Percentiles rank a stretch among this genome's conserved stretches.
These are phyloP conservation scores for Meriones unguiculatus DNA, from an alignment of 2,113 vertebrate species.

Conservation along the genomic window DNA sequence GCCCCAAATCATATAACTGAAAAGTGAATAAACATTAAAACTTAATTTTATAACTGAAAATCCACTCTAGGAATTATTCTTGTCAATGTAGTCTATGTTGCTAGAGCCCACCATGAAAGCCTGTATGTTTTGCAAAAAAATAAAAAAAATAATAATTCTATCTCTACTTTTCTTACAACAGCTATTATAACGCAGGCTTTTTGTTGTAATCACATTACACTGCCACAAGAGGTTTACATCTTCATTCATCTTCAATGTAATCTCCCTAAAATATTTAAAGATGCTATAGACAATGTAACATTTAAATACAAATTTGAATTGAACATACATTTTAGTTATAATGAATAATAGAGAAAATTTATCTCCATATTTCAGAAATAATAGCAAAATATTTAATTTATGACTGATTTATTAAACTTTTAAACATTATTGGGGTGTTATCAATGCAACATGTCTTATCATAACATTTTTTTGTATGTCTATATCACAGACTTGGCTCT, in stretches of 20 bases:
- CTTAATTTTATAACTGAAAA: not conserved
- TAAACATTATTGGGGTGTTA: not conserved
- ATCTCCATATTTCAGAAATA: not conserved
- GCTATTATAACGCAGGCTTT: not conserved
- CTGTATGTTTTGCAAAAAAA: not conserved
- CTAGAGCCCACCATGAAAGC: not conserved
- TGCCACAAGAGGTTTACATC: not conserved
- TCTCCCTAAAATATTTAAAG: not conserved
- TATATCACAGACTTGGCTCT: not conserved
- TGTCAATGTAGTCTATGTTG: not conserved
- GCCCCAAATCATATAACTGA: not conserved
- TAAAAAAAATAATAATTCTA: too few relatives aligned
- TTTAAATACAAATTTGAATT: constrained; percentile 6
- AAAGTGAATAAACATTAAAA: not conserved
- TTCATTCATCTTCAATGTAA: not conserved
- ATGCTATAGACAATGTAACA: not conserved
- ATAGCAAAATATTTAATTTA: not conserved
- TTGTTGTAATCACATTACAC: not conserved
- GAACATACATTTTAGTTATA: not conserved
- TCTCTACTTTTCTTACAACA: not conserved
- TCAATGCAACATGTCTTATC: not conserved
- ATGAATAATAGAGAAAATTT: not conserved
- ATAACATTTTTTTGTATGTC: not conserved
- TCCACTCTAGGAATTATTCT: not conserved
- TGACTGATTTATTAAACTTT: not conserved